A percentile compares a stretch with the other conserved stretches of the same genome.
phyloP scores from a whole-genome alignment of 2,113 vertebrate genomes.

The Tapirus terrestris region DNA sequence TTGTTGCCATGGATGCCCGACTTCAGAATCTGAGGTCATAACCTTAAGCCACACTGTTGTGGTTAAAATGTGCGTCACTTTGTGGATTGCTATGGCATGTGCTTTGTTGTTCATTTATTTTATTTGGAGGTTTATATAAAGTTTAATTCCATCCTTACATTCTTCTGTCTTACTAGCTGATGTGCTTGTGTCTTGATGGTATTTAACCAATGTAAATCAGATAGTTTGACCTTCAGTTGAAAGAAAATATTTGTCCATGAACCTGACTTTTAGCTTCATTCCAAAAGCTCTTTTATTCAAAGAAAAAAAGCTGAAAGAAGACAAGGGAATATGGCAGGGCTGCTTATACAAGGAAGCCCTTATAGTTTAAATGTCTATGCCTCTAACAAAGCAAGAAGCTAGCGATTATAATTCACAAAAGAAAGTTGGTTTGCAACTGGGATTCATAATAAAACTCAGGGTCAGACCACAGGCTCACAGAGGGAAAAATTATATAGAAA shows the following conservation, averaged over 20 bases:
- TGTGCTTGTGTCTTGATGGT: conserved; percentile 1
- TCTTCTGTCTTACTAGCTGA: not conserved
- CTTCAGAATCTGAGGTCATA: not conserved
- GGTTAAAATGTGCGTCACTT: not conserved
- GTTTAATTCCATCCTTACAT: conserved; percentile 38
- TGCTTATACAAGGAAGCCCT: conserved; percentile 7
- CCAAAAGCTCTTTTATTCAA: not conserved
- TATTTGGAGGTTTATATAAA: not conserved
- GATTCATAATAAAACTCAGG: conserved; percentile 67
- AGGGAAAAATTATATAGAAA: conserved; percentile 77
- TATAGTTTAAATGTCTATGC: conserved; percentile 39
- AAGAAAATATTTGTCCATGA: conserved; percentile 58
- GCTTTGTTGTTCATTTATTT: not conserved
- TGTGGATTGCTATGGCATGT: not conserved
- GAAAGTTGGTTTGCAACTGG: conserved; percentile 64
- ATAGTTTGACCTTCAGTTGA: not conserved
- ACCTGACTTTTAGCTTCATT: conserved; percentile 28
- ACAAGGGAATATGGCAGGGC: not conserved
- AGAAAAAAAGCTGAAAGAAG: conserved; percentile 11
- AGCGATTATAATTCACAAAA: conserved; percentile 63
- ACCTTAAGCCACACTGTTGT: not conserved
- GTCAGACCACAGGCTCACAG: conserved; percentile 75
- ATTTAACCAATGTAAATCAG: conserved; percentile 3
- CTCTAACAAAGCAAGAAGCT: conserved; percentile 17
- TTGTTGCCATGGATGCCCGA: not conserved